These are phyloP conservation scores for Leuciscus waleckii DNA, from an alignment of 2,797 vertebrate species.

Conservation along the genomic window DNA sequence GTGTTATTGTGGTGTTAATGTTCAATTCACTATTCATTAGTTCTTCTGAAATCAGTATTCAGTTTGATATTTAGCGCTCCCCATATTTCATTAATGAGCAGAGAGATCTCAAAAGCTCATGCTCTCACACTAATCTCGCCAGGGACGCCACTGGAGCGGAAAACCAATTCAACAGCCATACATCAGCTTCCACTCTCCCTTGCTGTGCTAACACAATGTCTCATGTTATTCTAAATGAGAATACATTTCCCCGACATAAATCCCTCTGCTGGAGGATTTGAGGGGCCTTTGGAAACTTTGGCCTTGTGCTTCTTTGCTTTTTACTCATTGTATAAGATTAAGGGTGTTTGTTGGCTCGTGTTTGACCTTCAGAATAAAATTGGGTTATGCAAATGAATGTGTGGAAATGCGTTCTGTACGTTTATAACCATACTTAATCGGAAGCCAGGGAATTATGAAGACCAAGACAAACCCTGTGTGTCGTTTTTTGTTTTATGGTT, in stretches of 20 bases:
- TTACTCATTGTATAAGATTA: constrained; percentile 29
- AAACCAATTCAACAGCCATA: constrained; percentile 50
- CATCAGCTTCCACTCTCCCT: constrained; percentile 31
- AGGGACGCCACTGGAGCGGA: constrained; percentile 32
- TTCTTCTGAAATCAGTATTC: constrained; percentile 42
- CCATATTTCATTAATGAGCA: constrained; percentile 63
- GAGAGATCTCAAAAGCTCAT: constrained; percentile 53
- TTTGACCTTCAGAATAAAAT: constrained; percentile 48
- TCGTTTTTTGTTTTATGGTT: background rate
- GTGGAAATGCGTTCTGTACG: constrained; percentile 46
- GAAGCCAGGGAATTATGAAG: constrained; percentile 43
- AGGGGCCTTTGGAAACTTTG: constrained; percentile 39
- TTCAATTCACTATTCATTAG: constrained; percentile 25
- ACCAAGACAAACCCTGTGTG: constrained; percentile 18
- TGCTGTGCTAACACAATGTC: constrained; percentile 34
- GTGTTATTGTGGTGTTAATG: constrained; percentile 10
- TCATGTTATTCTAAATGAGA: constrained; percentile 48
- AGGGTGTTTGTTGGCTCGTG: constrained; percentile 39
- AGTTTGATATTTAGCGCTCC: constrained; percentile 44
- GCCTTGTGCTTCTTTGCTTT: constrained; percentile 38
- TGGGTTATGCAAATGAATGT: constrained; percentile 44
- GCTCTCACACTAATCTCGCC: constrained; percentile 50
- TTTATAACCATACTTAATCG: constrained; percentile 37
- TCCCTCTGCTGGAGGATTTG: constrained; percentile 54
- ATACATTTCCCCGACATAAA: constrained; percentile 49